phyloP scores from a whole-genome alignment of 2,888 invertebrate genomes.

The Drosophila quinaria region DNA sequence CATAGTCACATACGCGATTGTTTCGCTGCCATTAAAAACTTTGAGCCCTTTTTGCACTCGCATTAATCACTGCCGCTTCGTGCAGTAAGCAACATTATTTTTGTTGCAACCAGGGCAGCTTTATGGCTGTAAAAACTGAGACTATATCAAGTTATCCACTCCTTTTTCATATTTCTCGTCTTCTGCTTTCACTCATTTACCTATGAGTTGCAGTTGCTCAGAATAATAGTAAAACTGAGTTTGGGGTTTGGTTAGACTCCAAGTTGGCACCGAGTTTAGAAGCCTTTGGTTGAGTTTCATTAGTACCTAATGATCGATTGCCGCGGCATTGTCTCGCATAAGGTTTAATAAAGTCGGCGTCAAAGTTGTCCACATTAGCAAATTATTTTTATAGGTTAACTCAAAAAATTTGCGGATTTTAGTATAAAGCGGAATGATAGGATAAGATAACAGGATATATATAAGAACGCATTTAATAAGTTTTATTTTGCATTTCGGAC shows the following conservation, averaged over 20 bases:
- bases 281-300: slow-evolving; percentile 55
- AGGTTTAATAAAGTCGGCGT: slow-evolving; percentile 13
- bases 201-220: slow-evolving; percentile 22
- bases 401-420: slow-evolving; percentile 4
- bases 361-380: slow-evolving; percentile 43
- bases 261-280: slow-evolving; percentile 35
- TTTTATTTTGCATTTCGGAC: too few relatives aligned
- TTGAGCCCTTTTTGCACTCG: slow-evolving; percentile 55
- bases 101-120: slow-evolving; percentile 48
- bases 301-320: slow-evolving; percentile 67
- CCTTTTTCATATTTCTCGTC: slow-evolving; percentile 20
- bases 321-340: slow-evolving; percentile 49
- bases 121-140: slow-evolving; percentile 68
- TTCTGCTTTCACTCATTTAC: slow-evolving; percentile 43
- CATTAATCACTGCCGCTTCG: slow-evolving; percentile 65
- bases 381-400: slow-evolving; percentile 25
- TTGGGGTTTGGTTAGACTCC: slow-evolving; percentile 17
- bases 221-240: slow-evolving; percentile 29
- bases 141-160: slow-evolving; percentile 48
- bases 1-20: slow-evolving; percentile 43
- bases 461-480: too few relatives aligned
- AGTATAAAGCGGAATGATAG: too few relatives aligned
- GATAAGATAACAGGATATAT: too few relatives aligned
- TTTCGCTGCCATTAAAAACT: slow-evolving; percentile 59
- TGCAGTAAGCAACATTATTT: slow-evolving; percentile 64